phyloP scores from a whole-genome alignment of 2,113 vertebrate genomes.

The Felis catus region DNA sequence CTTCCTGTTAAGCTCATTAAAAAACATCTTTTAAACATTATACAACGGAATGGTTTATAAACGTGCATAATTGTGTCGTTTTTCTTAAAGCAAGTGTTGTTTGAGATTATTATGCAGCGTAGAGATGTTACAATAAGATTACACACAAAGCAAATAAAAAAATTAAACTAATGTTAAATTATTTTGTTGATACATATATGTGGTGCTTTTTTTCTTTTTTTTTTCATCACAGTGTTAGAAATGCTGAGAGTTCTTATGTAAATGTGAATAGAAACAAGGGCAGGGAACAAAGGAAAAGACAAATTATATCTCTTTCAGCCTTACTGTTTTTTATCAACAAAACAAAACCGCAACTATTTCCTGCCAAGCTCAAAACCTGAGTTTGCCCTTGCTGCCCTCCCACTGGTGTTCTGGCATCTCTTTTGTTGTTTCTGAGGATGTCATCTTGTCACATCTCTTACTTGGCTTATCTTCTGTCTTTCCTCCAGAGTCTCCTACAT shows the following conservation, averaged over 20 bases:
- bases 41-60: conserved; percentile 77
- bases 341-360: conserved; percentile 23
- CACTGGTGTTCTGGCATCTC: neutral
- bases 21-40: conserved; percentile 77
- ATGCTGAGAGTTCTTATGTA: conserved; percentile 29
- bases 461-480: neutral
- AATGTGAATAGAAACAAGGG: conserved; percentile 17
- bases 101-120: conserved; percentile 58
- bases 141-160: conserved; percentile 65
- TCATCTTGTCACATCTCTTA: neutral
- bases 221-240: conserved; percentile 32
- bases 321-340: conserved; percentile 6
- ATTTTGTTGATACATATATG: conserved; percentile 62
- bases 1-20: conserved; percentile 82
- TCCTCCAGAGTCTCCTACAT: neutral
- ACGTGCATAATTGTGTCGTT: conserved; percentile 73
- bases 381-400: neutral
- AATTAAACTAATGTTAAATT: conserved; percentile 70
- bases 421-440: neutral
- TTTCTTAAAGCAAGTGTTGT: conserved; percentile 77
- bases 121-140: conserved; percentile 73
- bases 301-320: neutral
- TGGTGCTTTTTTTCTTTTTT: neutral
- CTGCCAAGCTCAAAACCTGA: neutral
- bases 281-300: conserved; percentile 22